Evolutionary conservation across 2,113 vertebrate species (phyloP), one percentile per base, ranked within the genome.

Genomic region (Hyla sarda): DNA sequence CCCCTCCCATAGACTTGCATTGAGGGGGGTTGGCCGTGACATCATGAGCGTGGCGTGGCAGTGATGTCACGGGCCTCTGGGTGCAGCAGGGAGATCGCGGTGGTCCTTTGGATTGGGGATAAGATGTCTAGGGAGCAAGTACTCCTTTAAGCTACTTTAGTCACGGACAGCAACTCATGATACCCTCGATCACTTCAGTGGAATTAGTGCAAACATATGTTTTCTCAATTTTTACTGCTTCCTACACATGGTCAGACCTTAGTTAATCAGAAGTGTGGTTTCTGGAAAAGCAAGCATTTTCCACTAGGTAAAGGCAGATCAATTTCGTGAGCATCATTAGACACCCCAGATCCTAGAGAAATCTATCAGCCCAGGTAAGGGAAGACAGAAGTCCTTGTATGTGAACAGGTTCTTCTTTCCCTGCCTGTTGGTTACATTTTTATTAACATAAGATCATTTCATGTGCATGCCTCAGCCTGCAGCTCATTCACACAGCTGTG

Each of bases 381-480:
- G 41, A 69, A 21, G 25, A 72, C 65, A 32, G 25, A 30, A 52
- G 62, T 50, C 47, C 30, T 71, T 73, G 21, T 71, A 54, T 71
- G 32, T 52, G 11, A 82, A 72, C 65, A 72, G 81, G 81, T 72
- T 82, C 62, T 50, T 72, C 65, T 37, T 50, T 71, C 9, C 21
- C 50, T 73, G 21, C 19, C 30, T 28, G 23, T 37, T 28, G 37
- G 56, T 7, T 71, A 34, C 25, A 72, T 12, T 73, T 83, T 83
- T 56, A 21, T 16, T 6, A 72, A 12, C 12, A 32, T 56, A 25
- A 82, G n/a, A 83, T 25, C 10, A 72, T 71, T 82, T 54, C 16
- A 32, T 73, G 30, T 72, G 32, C 67, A 41, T 56, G 82, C 32
- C 82, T 56, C 9, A 83, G 67, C 67, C 47, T 83, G 82, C 47